Base-by-base conservation (phyloP, 2,797 vertebrate genomes). In the Benthosema pterotum region DNA sequence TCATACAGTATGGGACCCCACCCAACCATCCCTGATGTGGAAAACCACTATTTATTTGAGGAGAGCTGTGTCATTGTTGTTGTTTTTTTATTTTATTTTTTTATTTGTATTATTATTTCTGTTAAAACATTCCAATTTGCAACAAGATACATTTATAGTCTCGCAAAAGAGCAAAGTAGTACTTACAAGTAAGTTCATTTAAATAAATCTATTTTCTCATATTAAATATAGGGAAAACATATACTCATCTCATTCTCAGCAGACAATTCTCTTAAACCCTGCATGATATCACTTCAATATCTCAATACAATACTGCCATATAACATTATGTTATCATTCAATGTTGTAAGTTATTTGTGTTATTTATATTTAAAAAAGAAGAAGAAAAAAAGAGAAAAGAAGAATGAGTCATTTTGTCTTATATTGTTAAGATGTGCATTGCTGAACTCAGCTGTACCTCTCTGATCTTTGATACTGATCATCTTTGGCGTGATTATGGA, bases 271-370 rank as follows among this genome's bases (percentile, higher is more conserved):
- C 77, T 88, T 91, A 90, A 89, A 90, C 87, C 84, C 82, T 74
- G 75, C 89, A 89, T 91, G 86, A 92, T 82, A 92, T 87, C 88
- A 92, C 91, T 91, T 90, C 90, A 93, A 87, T 90, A 89, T 89
- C 84, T 85, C 87, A 89, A 91, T 91, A 89, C 87, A 89, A 91
- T 91, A 89, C 83, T 91, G 87, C 92, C 92, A 89, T 74, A 67
- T 64, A 60, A 17, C 51, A 50, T 68, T 64, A 71, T 58, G 59
- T 91, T 92, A 87, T 91, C 91, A 83, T 86, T 92, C 87, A 93
- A 83, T 92, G 88, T 91, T 94, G 87, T 93, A 91, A 91, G 89
- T 95, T 94, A 95, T 94, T 94, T 93, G 91, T 94, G 87, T 92
- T 92, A 92, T 94, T 94, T 94, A 94, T 93, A 94, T 91, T 92